Evolutionary conservation across 2,888 invertebrate genomes (phyloP).

Genomic region (Pharmacophagus antenor): DNA sequence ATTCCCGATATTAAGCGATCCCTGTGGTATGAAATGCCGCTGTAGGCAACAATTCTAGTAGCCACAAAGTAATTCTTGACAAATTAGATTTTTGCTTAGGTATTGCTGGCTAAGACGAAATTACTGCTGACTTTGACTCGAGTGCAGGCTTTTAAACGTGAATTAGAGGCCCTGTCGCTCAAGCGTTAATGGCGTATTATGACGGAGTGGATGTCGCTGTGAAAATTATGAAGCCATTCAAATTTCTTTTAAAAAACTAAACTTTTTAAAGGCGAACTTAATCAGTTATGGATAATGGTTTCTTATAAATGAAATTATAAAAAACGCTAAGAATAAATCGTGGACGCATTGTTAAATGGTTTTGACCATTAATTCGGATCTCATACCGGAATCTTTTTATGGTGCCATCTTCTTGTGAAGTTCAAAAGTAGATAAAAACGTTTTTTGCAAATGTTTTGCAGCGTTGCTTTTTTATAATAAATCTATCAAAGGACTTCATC

Average conservation of each 20-base stretch:
- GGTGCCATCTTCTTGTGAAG: too few relatives aligned
- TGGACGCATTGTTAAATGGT: too few relatives aligned
- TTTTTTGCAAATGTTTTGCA: too few relatives aligned
- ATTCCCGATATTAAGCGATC: conserved; percentile 7
- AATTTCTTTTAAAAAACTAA: conserved; percentile 41
- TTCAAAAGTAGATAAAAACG: too few relatives aligned
- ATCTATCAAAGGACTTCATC: too few relatives aligned
- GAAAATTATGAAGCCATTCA: conserved; percentile 67
- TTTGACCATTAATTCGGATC: too few relatives aligned
- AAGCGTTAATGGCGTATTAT: conserved; percentile 76
- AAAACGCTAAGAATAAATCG: not conserved
- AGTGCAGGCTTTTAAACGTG: conserved; percentile 80
- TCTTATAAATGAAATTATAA: too few relatives aligned
- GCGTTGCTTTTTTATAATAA: too few relatives aligned
- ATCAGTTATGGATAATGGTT: not conserved
- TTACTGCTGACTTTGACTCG: conserved; percentile 75
- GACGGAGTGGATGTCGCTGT: conserved; percentile 67
- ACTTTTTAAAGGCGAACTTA: conserved; percentile 1
- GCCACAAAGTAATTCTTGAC: conserved; percentile 68
- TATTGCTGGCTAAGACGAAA: conserved; percentile 76
- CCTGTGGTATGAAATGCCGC: conserved; percentile 30
- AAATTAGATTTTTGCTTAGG: conserved; percentile 78
- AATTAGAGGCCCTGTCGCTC: conserved; percentile 74
- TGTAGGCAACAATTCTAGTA: conserved; percentile 46
- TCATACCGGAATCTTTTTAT: too few relatives aligned